Conservation (phyloP, 2,113 vertebrate genomes). For the Ellobius talpinus region DNA sequence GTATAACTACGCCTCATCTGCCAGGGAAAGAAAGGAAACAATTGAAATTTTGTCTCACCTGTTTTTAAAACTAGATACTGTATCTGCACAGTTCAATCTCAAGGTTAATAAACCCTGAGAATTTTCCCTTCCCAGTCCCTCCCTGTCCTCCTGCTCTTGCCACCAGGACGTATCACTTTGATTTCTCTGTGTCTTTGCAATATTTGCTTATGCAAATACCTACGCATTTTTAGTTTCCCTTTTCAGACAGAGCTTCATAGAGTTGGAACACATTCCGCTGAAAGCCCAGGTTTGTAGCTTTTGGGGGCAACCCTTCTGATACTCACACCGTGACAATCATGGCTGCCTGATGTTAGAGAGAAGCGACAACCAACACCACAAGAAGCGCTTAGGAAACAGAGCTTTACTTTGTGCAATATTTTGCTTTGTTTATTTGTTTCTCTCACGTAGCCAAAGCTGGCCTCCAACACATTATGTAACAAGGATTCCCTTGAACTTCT, state of each 20-base stretch:
- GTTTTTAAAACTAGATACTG: not conserved
- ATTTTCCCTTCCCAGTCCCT: not conserved
- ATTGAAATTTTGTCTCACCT: conserved; percentile 49
- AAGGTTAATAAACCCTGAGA: not conserved
- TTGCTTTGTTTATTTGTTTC: not conserved
- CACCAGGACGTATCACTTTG: not conserved
- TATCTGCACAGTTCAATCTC: not conserved
- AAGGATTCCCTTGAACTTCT: not conserved
- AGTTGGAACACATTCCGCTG: not conserved
- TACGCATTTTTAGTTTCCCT: conserved; percentile 8
- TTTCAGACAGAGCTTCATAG: conserved; percentile 22
- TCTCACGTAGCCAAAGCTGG: not conserved
- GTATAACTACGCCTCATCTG: not conserved
- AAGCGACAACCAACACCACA: not conserved
- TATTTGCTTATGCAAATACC: conserved; percentile 56
- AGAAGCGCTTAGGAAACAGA: not conserved
- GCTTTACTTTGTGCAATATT: not conserved
- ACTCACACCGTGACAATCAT: not conserved
- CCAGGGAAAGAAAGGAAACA: not conserved
- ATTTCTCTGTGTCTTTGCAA: not conserved
- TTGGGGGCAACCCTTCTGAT: not conserved
- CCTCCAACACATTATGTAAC: not conserved
- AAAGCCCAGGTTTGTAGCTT: not conserved
- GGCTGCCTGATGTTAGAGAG: not conserved
- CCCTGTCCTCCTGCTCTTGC: not conserved